Evolutionary conservation across 2,113 vertebrate species (phyloP).

Genomic region (Chinchilla lanigera): DNA sequence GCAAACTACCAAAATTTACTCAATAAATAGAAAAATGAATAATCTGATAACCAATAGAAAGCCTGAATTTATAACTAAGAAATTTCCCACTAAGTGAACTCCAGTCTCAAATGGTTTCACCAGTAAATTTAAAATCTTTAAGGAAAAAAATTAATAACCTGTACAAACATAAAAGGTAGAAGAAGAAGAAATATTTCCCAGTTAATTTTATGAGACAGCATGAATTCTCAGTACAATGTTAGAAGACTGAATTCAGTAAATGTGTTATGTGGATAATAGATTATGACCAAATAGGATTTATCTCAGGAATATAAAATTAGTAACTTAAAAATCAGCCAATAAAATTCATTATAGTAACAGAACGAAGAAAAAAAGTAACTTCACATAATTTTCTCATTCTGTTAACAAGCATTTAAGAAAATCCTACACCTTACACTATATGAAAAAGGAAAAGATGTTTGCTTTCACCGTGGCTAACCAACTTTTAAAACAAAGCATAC

Average conservation of each 20-base stretch:
- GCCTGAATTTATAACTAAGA: not conserved
- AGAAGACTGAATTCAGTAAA: not conserved
- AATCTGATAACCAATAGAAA: slow-evolving; percentile 3
- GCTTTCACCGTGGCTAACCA: not conserved
- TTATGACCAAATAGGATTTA: not conserved
- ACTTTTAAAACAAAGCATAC: not conserved
- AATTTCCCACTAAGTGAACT: not conserved
- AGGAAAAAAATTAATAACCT: not conserved
- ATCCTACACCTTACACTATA: not conserved
- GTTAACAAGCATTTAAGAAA: not conserved
- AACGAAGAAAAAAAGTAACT: not conserved
- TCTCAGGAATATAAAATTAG: not conserved
- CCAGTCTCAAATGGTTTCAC: not conserved
- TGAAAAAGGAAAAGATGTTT: not conserved
- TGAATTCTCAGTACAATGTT: slow-evolving; percentile 5
- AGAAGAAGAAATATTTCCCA: not conserved
- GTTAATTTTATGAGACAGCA: not conserved
- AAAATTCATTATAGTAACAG: not conserved
- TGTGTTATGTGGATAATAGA: not conserved
- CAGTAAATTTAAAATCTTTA: not conserved
- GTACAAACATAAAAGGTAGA: not conserved
- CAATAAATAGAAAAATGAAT: slow-evolving; percentile 15
- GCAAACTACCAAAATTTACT: not conserved
- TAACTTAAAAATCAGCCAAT: not conserved
- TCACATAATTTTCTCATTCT: not conserved